Percentiles rank a stretch among this genome's conserved stretches.
phyloP scores from a whole-genome alignment of 2,888 invertebrate species.

The Drosophila aldrichi region DNA sequence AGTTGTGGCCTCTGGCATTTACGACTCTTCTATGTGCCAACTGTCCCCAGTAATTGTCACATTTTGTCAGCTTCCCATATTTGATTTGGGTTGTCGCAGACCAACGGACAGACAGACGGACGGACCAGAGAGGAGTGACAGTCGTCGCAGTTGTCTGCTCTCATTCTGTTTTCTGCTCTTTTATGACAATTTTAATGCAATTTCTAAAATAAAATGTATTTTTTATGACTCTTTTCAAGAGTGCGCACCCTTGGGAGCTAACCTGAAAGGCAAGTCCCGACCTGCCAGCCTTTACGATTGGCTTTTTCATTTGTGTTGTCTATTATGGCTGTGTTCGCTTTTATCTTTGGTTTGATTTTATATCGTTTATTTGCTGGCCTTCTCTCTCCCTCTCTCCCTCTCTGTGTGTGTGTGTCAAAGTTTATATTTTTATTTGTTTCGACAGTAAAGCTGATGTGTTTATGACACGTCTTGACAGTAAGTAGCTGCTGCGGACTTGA shows the following conservation, averaged over 20 bases:
- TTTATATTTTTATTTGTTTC: slow-evolving; percentile 81
- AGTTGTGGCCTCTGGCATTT: slow-evolving; percentile 30
- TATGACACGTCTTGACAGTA: slow-evolving; percentile 81
- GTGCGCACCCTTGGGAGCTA: slow-evolving; percentile 54
- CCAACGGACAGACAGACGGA: neutral
- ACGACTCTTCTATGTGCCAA: slow-evolving; percentile 65
- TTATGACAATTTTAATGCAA: slow-evolving; percentile 80
- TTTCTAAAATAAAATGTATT: slow-evolving; percentile 80
- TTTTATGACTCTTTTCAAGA: slow-evolving; percentile 65
- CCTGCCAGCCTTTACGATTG: slow-evolving; percentile 55
- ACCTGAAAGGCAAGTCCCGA: slow-evolving; percentile 40
- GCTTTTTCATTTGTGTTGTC: slow-evolving; percentile 60
- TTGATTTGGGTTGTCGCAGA: slow-evolving; percentile 62
- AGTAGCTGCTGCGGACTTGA: slow-evolving; percentile 68
- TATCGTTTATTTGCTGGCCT: slow-evolving; percentile 55
- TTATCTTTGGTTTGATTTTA: slow-evolving; percentile 72
- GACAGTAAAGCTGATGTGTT: slow-evolving; percentile 81
- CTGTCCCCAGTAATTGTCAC: slow-evolving; percentile 79
- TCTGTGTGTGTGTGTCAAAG: slow-evolving; percentile 69
- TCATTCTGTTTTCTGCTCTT: slow-evolving; percentile 31
- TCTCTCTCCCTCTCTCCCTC: slow-evolving; percentile 1
- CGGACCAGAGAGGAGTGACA: neutral
- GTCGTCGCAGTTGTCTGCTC: neutral
- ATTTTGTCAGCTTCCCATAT: slow-evolving; percentile 80
- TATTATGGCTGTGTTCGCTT: slow-evolving; percentile 63